Conservation (phyloP, 2,113 vertebrate species). For the Hyperopisus bebe region DNA sequence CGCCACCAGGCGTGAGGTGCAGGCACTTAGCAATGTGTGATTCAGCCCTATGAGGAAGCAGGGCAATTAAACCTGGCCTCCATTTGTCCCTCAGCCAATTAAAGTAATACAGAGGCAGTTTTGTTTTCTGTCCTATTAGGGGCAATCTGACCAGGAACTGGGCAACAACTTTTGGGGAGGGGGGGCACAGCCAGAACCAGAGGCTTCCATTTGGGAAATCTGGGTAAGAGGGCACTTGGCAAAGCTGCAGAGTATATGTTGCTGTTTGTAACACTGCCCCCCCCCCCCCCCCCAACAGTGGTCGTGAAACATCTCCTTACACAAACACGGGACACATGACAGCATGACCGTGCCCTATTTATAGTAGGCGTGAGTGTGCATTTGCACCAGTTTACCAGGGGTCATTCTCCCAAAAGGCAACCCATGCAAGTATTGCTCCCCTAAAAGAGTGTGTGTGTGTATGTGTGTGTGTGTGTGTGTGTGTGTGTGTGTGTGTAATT, state of each 20-base stretch:
- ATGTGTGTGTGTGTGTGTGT: conserved; percentile 4
- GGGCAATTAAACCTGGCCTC: not conserved
- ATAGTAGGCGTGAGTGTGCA: conserved; percentile 27
- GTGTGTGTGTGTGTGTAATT: conserved; percentile 60
- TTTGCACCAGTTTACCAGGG: conserved; percentile 20
- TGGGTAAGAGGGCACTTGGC: not conserved
- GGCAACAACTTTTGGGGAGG: not conserved
- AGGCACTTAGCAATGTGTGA: not conserved
- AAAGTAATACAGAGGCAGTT: not conserved
- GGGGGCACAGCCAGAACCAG: not conserved
- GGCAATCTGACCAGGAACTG: not conserved
- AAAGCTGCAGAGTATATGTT: not conserved
- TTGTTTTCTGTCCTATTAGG: not conserved
- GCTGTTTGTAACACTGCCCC: not conserved
- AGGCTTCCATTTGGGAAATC: not conserved
- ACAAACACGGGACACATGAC: conserved; percentile 52
- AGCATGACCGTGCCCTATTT: conserved; percentile 37
- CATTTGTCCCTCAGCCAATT: not conserved
- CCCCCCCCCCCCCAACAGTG: conserved; percentile 29
- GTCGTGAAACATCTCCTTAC: conserved; percentile 55
- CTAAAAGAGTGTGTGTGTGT: not conserved
- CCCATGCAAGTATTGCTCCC: conserved; percentile 41
- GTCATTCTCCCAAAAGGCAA: conserved; percentile 16
- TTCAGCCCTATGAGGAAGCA: not conserved
- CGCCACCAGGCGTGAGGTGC: not conserved